Conservation (phyloP, 2,113 vertebrate species). For the Ariopsis seemanni region DNA sequence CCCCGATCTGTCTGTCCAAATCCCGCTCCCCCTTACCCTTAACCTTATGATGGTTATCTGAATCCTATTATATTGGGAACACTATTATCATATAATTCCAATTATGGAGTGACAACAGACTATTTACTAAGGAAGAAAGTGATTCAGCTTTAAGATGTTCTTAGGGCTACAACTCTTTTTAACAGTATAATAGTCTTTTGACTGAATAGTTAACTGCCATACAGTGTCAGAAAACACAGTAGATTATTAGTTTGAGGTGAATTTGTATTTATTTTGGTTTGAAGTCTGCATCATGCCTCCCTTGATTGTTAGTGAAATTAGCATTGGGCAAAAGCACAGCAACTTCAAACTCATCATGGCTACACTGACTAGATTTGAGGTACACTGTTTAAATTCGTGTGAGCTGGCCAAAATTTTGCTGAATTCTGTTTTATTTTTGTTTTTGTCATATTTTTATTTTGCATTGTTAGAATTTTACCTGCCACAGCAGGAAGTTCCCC, state of each 20-base stretch:
- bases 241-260: background rate
- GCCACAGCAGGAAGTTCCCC: constrained; percentile 65
- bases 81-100: too few species aligned
- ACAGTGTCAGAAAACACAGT: background rate
- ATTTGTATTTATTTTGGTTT: background rate
- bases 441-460: background rate
- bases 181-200: background rate
- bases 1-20: too few species aligned
- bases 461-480: constrained; percentile 59
- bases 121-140: too few species aligned
- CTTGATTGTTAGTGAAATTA: background rate
- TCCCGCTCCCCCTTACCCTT: too few species aligned
- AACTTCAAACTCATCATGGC: background rate
- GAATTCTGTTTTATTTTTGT: background rate
- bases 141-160: too few species aligned
- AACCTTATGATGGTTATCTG: too few species aligned
- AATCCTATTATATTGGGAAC: too few species aligned
- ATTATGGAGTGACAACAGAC: too few species aligned
- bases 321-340: background rate
- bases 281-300: background rate
- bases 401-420: background rate
- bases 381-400: background rate
- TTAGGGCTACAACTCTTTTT: too few species aligned
- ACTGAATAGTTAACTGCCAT: background rate
- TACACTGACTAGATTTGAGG: background rate